Percentiles rank a stretch among this genome's conserved stretches.
Conservation (phyloP, 1,140 invertebrate species). For the Conus betulinus region DNA sequence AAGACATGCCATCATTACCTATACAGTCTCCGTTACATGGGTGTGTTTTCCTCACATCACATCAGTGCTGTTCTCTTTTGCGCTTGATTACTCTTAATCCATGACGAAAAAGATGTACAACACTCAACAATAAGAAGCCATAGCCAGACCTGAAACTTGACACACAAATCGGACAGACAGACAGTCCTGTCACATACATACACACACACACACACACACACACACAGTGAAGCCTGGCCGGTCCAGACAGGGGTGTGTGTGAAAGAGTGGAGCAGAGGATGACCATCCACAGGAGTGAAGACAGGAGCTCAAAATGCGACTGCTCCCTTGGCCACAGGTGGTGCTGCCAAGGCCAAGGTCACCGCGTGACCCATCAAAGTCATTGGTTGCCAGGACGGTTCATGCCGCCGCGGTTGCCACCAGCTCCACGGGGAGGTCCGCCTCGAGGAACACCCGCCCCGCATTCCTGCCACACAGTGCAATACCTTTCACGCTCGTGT, state of each 20-base stretch:
- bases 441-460: constrained; percentile 29
- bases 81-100: too few species aligned
- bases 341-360: background rate
- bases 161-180: too few species aligned
- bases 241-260: background rate
- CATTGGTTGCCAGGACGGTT: constrained; percentile 9
- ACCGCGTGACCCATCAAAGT: background rate
- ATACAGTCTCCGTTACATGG: too few species aligned
- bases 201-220: background rate
- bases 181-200: background rate
- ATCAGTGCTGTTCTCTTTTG: too few species aligned
- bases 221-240: background rate
- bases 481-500: too few species aligned
- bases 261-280: background rate
- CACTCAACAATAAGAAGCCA: too few species aligned
- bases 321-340: background rate
- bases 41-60: too few species aligned
- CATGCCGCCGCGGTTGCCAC: constrained; percentile 1
- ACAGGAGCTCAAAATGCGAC: background rate
- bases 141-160: too few species aligned
- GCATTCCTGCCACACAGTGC: constrained; percentile 33
- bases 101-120: too few species aligned
- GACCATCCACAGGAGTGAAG: background rate
- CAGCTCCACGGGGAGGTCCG: constrained; percentile 21
- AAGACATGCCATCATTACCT: too few species aligned